Evolutionary conservation across 2,888 invertebrate species (phyloP), one percentile per base, ranked within the genome.

Genomic region (Hemaris fuciformis): DNA sequence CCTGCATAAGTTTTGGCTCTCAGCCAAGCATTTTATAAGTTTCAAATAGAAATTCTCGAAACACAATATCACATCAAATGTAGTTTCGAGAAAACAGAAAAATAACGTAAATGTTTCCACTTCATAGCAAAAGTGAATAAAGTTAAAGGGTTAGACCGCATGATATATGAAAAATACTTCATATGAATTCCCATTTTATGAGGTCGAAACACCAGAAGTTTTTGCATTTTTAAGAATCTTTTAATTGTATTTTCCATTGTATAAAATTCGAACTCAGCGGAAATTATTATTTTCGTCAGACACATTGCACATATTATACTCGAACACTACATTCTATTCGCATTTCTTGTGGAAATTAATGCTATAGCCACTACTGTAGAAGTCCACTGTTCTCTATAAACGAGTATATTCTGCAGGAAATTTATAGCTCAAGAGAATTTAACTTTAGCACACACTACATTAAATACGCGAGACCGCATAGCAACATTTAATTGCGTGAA

Each of bases 401-500:
- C 4, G 13, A 38, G 8, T 31, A 15, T 7, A 48, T 15, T 27
- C 20, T 22, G 4, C 10, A 53, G 18, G 31, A 18, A 53, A 53
- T 18, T 53, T 53, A 53, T 31, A 8, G 18, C 10, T 13, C 10
- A 10, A 18, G 31, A 15, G 27, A 27, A 53, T 53, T 31, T 53
- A 8, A 27, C 18, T 10, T 31, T 4, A 31, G 27, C 48, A 53
- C 27, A 53, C 31, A 53, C 31, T 1, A 8, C 53, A 31, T 53
- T 48, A 27, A 53, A 15, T 18, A 18, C 27, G 15, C 18, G 10
- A 53, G 18, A 53, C 31, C 31, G 18, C 70, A 72, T 75, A 64
- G 67, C 57, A 65, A 56, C 65, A 62, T 53, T 53, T 53, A 31
- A 53, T 53, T 53, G n/a, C n/a, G n/a, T n/a, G n/a, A n/a, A n/a